Evolutionary conservation across 2,797 vertebrate species (phyloP), one percentile per base, ranked within the genome.

Genomic region (Phrynocephalus guinanensis): DNA sequence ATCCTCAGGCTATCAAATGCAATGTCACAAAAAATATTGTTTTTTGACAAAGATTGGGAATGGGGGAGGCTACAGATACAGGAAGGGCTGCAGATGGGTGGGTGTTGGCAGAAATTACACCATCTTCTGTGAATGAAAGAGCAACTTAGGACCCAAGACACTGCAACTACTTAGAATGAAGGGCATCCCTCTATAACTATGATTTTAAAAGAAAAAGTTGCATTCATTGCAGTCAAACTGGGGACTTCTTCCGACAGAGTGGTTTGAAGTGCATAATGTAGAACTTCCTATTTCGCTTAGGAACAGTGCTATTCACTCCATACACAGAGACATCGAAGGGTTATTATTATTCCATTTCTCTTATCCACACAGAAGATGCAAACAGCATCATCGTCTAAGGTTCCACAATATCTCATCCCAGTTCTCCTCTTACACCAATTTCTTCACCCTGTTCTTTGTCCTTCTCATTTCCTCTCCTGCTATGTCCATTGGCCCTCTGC

Each of bases 101-200:
- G 38, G 50, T 26, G 52, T 15, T 77, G 73, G n/a, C 60, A 78
- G 67, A 70, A 78, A 85, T 85, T 44, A 83, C n/a, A 1, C 10
- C 9, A 18, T 26, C 50, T 56, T 73, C 13, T 20, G 52, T 8
- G 75, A 68, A 85, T 5, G 44, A 26, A 67, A 48, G 1, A 50
- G 22, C 44, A 68, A 16, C 6, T 85, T 48, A 60, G 16, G 52
- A 79, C 24, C 48, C 8, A 86, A 86, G 50, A n/a, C 77, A 71
- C 11, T 71, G 67, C 63, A 87, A 88, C 79, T 83, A 30, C 7
- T 79, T 79, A 24, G 15, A 72, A 84, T 84, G 5, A 44, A 68
- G 16, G 26, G 66, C 22, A 33, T 48, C 26, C 38, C 24, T 86
- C 16, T 24, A 6, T 26, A 24, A 73, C 2, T 48, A 1, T 38